phyloP scores from a whole-genome alignment of 2,797 vertebrate genomes.

The Cirrhinus molitorella region DNA sequence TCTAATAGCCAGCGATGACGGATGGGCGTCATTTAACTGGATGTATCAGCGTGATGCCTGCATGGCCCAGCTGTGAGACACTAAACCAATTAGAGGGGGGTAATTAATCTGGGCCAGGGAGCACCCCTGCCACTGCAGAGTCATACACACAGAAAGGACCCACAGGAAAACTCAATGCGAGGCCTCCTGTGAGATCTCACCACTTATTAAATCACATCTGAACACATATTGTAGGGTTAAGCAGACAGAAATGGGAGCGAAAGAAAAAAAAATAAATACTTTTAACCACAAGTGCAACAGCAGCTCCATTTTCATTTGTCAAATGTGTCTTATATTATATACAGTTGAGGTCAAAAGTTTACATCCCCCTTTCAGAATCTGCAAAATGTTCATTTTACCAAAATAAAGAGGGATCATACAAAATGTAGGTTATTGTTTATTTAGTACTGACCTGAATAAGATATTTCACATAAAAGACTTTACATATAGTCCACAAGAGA shows the following conservation, averaged over 20 bases:
- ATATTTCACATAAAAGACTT: too few relatives aligned
- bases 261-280: not conserved
- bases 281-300: not conserved
- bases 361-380: too few relatives aligned
- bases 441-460: too few relatives aligned
- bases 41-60: constrained; percentile 87
- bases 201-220: constrained; percentile 55
- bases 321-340: not conserved
- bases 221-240: constrained; percentile 42
- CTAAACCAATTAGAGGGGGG: constrained; percentile 90
- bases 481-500: too few relatives aligned
- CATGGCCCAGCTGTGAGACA: constrained; percentile 88
- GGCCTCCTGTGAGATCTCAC: constrained; percentile 30
- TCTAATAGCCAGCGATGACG: constrained; percentile 86
- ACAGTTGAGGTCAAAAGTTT: too few relatives aligned
- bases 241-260: not conserved
- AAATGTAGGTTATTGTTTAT: too few relatives aligned
- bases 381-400: too few relatives aligned
- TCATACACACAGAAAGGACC: constrained; percentile 65
- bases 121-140: constrained; percentile 71
- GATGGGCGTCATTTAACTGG: constrained; percentile 91
- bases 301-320: not conserved
- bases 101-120: constrained; percentile 89
- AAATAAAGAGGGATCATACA: too few relatives aligned
- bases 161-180: constrained; percentile 64